phyloP scores from a whole-genome alignment of 2,888 invertebrate genomes.

The Caenorhabditis becei region DNA sequence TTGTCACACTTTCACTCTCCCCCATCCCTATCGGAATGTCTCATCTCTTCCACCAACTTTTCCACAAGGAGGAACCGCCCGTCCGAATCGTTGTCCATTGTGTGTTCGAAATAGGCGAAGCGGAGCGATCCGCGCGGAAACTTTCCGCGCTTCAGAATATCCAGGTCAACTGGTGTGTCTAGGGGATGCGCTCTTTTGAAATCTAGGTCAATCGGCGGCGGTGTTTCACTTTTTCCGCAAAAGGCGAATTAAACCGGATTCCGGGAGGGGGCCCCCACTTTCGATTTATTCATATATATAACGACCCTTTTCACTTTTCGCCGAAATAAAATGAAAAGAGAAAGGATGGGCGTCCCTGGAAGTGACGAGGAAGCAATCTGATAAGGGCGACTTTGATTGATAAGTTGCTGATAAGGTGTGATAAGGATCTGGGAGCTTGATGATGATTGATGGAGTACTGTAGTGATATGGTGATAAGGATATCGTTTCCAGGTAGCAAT shows the following conservation, averaged over 20 bases:
- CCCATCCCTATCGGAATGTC: conserved; percentile 7
- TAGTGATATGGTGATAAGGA: neutral
- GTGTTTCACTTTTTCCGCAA: neutral
- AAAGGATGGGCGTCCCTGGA: neutral
- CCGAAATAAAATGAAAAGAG: neutral
- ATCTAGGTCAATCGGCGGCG: conserved; percentile 18
- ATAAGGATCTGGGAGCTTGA: neutral
- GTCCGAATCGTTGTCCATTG: conserved; percentile 6
- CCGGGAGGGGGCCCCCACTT: neutral
- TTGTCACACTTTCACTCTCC: conserved; percentile 38
- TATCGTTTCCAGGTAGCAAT: conserved; percentile 53
- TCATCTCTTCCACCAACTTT: conserved; percentile 7
- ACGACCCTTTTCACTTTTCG: conserved; percentile 4
- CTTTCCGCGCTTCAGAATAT: too few relatives aligned
- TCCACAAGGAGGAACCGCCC: neutral
- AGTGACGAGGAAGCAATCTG: conserved; percentile 12
- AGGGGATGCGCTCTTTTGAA: neutral
- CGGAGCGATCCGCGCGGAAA: conserved; percentile 43
- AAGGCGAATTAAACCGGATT: neutral
- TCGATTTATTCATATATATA: neutral
- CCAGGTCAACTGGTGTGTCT: too few relatives aligned
- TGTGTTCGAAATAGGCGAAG: conserved; percentile 21
- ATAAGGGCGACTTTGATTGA: neutral
- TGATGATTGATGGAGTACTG: neutral
- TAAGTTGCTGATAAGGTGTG: neutral